Percentiles rank a stretch among this genome's conserved stretches.
phyloP scores from a whole-genome alignment of 2,113 vertebrate species.

The Antechinus stuartii region DNA sequence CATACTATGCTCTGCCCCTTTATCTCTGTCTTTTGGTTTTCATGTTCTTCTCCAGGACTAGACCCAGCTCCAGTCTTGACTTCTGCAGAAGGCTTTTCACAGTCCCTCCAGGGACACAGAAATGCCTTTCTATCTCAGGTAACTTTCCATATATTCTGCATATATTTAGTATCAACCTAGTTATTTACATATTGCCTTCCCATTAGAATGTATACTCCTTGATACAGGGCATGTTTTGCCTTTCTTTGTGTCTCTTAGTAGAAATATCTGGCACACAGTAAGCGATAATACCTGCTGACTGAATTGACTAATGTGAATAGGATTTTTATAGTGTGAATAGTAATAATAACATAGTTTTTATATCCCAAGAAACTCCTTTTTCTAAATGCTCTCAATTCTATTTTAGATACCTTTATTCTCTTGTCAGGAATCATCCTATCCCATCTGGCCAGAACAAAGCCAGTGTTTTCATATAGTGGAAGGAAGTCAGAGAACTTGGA shows the following conservation, averaged over 20 bases:
- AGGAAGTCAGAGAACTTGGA: not conserved
- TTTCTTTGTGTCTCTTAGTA: not conserved
- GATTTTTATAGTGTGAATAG: not conserved
- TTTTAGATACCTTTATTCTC: not conserved
- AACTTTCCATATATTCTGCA: not conserved
- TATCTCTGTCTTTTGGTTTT: not conserved
- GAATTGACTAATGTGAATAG: not conserved
- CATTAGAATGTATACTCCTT: not conserved
- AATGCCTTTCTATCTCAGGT: not conserved
- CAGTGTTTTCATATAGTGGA: not conserved
- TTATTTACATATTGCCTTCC: not conserved
- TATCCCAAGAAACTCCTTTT: not conserved
- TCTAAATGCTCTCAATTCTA: not conserved
- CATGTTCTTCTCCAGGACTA: not conserved
- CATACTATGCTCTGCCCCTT: not conserved
- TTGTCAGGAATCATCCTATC: not conserved
- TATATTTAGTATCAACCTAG: not conserved
- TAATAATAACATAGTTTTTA: not conserved
- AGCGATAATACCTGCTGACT: not conserved
- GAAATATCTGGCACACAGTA: not conserved
- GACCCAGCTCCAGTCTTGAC: not conserved
- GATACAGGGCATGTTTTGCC: not conserved
- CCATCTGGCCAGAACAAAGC: not conserved
- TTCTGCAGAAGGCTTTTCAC: not conserved
- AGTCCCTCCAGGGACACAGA: not conserved